phyloP scores from a whole-genome alignment of 2,888 invertebrate genomes.

The Prenolepis imparis region DNA sequence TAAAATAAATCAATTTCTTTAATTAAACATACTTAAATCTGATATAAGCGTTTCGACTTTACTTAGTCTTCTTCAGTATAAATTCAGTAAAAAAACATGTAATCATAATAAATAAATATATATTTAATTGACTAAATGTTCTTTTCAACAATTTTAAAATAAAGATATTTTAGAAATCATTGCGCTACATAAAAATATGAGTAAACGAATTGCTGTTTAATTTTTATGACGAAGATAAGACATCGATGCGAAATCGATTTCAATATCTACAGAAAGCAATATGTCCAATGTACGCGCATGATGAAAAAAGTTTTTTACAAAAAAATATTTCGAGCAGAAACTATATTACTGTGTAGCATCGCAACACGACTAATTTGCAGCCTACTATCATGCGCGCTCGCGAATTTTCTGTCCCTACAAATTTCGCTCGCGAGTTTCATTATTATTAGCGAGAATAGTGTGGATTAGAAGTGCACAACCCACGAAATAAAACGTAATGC shows the following conservation, averaged over 20 bases:
- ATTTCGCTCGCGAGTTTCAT: constrained; percentile 10
- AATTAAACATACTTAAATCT: too few relatives aligned
- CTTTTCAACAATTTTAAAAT: neutral
- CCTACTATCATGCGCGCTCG: neutral
- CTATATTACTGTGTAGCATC: neutral
- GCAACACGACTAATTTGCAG: constrained; percentile 20
- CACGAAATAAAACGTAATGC: constrained; percentile 31
- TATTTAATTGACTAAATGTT: neutral
- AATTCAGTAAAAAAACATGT: too few relatives aligned
- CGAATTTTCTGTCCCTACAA: constrained; percentile 18
- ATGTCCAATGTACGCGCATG: neutral
- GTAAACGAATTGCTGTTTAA: neutral
- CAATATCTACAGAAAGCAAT: constrained; percentile 7
- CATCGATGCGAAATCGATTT: neutral
- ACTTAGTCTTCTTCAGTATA: too few relatives aligned
- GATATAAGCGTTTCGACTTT: too few relatives aligned
- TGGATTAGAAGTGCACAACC: neutral
- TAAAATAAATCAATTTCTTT: too few relatives aligned
- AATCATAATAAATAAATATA: too few relatives aligned
- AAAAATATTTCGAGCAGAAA: constrained; percentile 14
- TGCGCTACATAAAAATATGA: neutral
- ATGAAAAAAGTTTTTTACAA: constrained; percentile 16
- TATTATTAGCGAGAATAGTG: neutral
- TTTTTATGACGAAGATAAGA: neutral
- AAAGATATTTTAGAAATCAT: neutral